Evolutionary conservation across 2,888 invertebrate species (phyloP).

Genomic region (Branchellion lobata): DNA sequence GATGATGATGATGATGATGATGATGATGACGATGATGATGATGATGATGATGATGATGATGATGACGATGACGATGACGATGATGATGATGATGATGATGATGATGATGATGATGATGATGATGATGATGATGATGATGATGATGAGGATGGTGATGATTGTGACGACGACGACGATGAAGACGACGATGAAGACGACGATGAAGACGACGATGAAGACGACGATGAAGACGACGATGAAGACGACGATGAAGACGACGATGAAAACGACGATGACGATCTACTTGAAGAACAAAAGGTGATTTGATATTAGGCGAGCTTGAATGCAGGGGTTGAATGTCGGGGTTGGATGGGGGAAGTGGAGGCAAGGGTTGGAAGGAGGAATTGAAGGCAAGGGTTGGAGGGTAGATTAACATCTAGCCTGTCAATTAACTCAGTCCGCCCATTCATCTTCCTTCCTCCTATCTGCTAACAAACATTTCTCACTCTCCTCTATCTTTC

Average conservation of each 20-base stretch:
- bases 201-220: background rate
- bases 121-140: slow-evolving; percentile 26
- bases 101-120: background rate
- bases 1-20: slow-evolving; percentile 7
- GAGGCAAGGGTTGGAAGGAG: too few relatives aligned
- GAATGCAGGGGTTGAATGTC: too few relatives aligned
- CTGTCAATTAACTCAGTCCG: too few relatives aligned
- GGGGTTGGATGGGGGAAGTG: too few relatives aligned
- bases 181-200: background rate
- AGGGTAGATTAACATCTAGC: too few relatives aligned
- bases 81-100: slow-evolving; percentile 2
- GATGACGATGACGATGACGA: slow-evolving; percentile 1
- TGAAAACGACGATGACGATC: background rate
- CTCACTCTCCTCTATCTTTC: too few relatives aligned
- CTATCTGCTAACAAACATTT: too few relatives aligned
- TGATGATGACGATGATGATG: background rate
- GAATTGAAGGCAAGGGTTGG: too few relatives aligned
- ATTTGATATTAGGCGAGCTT: too few relatives aligned
- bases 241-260: background rate
- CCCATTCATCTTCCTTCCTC: too few relatives aligned
- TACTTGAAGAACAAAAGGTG: background rate
- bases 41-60: background rate
- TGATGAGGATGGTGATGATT: slow-evolving; percentile 4
- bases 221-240: background rate
- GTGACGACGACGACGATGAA: background rate